phyloP scores from a whole-genome alignment of 2,113 vertebrate species.

The Tyrannus savana region DNA sequence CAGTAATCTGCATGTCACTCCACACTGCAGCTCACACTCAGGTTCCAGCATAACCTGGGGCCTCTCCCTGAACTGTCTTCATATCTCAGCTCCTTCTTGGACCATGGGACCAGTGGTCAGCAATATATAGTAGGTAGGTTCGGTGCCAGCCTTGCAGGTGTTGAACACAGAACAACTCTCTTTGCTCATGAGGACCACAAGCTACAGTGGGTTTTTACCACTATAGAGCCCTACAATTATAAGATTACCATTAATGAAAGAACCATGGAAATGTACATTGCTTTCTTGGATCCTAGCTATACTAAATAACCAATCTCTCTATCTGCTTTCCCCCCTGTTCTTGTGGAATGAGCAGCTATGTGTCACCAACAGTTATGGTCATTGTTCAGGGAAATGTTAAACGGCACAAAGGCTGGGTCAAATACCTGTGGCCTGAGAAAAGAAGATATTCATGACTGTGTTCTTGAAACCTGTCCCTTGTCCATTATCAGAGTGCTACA shows the following conservation, averaged over 20 bases:
- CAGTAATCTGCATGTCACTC: not conserved
- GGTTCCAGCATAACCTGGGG: not conserved
- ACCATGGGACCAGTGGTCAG: not conserved
- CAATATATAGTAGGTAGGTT: not conserved
- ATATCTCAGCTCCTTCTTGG: not conserved
- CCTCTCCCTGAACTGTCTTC: not conserved
- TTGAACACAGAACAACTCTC: not conserved
- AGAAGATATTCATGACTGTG: not conserved
- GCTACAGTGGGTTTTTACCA: not conserved
- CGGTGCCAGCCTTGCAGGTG: not conserved
- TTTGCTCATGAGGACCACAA: not conserved
- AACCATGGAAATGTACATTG: not conserved
- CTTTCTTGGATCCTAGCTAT: not conserved
- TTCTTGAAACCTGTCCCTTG: not conserved
- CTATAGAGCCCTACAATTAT: not conserved
- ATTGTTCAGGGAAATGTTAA: not conserved
- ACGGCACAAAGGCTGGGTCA: not conserved
- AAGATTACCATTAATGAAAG: not conserved
- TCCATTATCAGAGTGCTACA: not conserved
- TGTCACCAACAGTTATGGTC: not conserved
- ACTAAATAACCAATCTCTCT: not conserved
- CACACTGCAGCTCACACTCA: not conserved
- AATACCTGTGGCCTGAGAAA: not conserved
- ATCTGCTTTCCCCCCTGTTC: not conserved
- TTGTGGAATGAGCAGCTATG: not conserved